A percentile compares a stretch with the other conserved stretches of the same genome.
Evolutionary conservation across 1,140 invertebrate species (phyloP).

Genomic region (Tetranychus cinnabarinus): DNA sequence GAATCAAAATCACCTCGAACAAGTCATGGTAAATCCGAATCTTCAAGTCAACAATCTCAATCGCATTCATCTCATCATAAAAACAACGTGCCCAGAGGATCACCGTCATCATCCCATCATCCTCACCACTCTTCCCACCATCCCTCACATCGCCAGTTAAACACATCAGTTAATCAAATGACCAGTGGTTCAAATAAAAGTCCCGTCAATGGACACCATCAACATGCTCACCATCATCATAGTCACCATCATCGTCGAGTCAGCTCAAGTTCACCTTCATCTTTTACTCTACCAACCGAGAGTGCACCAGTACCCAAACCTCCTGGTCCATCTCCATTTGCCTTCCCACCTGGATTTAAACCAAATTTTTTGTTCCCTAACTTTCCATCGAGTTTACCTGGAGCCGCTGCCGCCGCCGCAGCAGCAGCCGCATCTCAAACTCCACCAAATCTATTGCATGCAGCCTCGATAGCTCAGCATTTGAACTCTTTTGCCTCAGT

Average conservation of each 20-base stretch:
- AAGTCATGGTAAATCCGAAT: not conserved
- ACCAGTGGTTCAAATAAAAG: not conserved
- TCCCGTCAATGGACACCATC: not conserved
- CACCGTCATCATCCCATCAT: not conserved
- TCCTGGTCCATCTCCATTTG: slow-evolving; percentile 1
- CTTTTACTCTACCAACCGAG: slow-evolving; percentile 5
- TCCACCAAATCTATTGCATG: slow-evolving; percentile 23
- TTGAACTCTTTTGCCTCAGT: not conserved
- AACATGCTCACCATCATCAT: not conserved
- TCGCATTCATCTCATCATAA: not conserved
- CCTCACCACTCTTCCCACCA: slow-evolving; percentile 12
- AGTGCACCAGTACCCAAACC: slow-evolving; percentile 4
- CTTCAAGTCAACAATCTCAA: too few species aligned
- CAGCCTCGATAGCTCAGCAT: not conserved
- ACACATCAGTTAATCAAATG: not conserved
- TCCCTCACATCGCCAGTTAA: slow-evolving; percentile 18
- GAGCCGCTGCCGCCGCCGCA: slow-evolving; percentile 1
- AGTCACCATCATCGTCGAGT: not conserved
- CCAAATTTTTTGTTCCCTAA: not conserved
- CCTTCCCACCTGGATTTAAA: slow-evolving; percentile 1
- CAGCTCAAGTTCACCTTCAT: not conserved
- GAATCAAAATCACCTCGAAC: slow-evolving; percentile 33
- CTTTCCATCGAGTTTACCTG: not conserved
- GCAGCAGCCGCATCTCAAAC: slow-evolving; percentile 30
- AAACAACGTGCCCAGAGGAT: too few species aligned